Percentiles rank a stretch among this genome's conserved stretches.
Evolutionary conservation across 2,888 invertebrate genomes (phyloP).

Genomic region (Dasysyrphus albostriatus): DNA sequence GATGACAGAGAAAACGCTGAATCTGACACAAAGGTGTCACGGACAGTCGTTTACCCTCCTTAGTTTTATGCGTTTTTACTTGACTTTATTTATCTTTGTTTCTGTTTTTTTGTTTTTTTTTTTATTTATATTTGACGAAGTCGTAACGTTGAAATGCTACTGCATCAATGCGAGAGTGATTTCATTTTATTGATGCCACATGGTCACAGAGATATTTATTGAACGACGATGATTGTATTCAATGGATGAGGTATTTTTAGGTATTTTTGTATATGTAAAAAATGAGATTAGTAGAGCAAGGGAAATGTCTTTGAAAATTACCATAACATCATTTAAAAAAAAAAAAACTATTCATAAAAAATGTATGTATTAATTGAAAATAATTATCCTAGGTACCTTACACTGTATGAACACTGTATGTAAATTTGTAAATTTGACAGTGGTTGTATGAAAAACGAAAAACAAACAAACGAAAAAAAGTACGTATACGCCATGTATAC

Average conservation of each 20-base stretch:
- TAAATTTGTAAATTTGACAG: neutral
- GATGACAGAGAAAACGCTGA: conserved; percentile 53
- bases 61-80: conserved; percentile 35
- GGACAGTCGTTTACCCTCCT: conserved; percentile 74
- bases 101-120: conserved; percentile 14
- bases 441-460: neutral
- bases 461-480: conserved; percentile 1
- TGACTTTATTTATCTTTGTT: neutral
- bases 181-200: conserved; percentile 61
- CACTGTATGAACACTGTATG: neutral
- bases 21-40: conserved; percentile 74
- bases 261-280: neutral
- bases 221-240: neutral
- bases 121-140: conserved; percentile 8
- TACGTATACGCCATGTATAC: conserved; percentile 34
- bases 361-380: neutral
- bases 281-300: conserved; percentile 26
- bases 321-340: neutral
- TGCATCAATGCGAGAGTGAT: conserved; percentile 31
- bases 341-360: neutral
- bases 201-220: conserved; percentile 48
- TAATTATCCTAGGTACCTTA: neutral
- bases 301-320: conserved; percentile 4
- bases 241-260: conserved; percentile 7
- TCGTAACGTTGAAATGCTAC: conserved; percentile 8